phyloP scores from a whole-genome alignment of 92 coral and sea anemone genomes.

The Epizoanthus scotinus region DNA sequence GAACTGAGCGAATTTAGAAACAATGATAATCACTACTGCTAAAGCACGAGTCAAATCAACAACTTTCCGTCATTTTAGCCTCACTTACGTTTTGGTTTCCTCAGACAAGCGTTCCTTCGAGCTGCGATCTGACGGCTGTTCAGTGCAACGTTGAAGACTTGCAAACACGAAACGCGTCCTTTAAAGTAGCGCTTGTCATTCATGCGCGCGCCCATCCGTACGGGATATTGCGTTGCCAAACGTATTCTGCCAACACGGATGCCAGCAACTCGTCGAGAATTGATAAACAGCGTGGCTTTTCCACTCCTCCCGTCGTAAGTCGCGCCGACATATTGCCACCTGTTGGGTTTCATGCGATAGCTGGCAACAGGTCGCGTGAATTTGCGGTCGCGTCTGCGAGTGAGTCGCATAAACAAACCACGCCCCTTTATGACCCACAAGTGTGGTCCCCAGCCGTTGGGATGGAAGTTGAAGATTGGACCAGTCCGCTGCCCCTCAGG shows the following conservation, averaged over 20 bases:
- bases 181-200: conserved; percentile 55
- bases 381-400: conserved; percentile 55
- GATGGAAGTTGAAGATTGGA: conserved; percentile 80
- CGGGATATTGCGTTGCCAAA: conserved; percentile 75
- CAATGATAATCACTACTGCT: neutral
- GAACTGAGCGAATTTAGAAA: too few species aligned
- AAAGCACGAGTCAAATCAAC: neutral
- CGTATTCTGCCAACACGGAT: conserved; percentile 45
- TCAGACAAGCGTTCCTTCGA: conserved; percentile 48
- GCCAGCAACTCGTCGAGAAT: conserved; percentile 46
- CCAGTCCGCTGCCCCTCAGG: conserved; percentile 66
- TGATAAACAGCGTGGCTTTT: conserved; percentile 70
- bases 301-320: conserved; percentile 80
- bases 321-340: conserved; percentile 84
- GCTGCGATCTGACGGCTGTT: conserved; percentile 43
- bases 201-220: conserved; percentile 69
- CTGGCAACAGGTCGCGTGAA: conserved; percentile 41
- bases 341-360: conserved; percentile 44
- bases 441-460: conserved; percentile 75
- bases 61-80: neutral
- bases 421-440: conserved; percentile 59
- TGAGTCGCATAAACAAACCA: conserved; percentile 59
- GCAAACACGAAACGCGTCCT: conserved; percentile 71
- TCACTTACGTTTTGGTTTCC: conserved; percentile 31
- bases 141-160: conserved; percentile 62